Evolutionary conservation across 2,797 vertebrate genomes (phyloP), one percentile per base, ranked within the genome.

Genomic region (Acanthurus lineatus): DNA sequence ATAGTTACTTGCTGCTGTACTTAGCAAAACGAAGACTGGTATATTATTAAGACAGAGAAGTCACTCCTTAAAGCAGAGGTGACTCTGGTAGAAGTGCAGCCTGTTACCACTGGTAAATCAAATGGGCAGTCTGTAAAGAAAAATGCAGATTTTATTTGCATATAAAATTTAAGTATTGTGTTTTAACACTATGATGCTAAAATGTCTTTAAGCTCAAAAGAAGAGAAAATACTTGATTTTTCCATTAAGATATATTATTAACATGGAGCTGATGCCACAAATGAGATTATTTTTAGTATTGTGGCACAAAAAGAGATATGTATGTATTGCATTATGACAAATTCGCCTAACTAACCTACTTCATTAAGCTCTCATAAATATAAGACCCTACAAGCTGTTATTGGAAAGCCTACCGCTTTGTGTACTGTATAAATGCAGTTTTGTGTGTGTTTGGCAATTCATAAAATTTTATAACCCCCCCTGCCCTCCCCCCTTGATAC

Each of bases 171-270:
- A 88, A 85, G 73, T 87, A 71, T 88, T 88, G 68, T 85, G 66
- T 89, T 89, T 90, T 77, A 89, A 91, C 70, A 84, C 74, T 86
- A 86, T 59, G 58, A 79, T 35, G 71, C 68, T 82, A 71, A 60
- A 47, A 69, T 76, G 25, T 87, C 75, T 85, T 76, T 65, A 69
- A 87, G 56, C 22, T 82, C 38, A 84, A 78, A 81, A 35, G 32
- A 35, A 68, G 49, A 85, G 59, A 71, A 86, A 81, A 81, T 83
- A 86, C 70, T 84, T 82, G 62, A 82, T 80, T 69, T 66, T 75
- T 44, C 8, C 61, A 73, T 52, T 51, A 58, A 88, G 61, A 79
- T 73, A 61, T 79, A 82, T 42, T 58, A 48, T 79, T 76, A 77
- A 70, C 68, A 53, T 61, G 63, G 59, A 40, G 38, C 61, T 66